Percentiles rank a stretch among this genome's conserved stretches.
Evolutionary conservation across 2,113 vertebrate genomes (phyloP).

Genomic region (Aspidoscelis tigris): DNA sequence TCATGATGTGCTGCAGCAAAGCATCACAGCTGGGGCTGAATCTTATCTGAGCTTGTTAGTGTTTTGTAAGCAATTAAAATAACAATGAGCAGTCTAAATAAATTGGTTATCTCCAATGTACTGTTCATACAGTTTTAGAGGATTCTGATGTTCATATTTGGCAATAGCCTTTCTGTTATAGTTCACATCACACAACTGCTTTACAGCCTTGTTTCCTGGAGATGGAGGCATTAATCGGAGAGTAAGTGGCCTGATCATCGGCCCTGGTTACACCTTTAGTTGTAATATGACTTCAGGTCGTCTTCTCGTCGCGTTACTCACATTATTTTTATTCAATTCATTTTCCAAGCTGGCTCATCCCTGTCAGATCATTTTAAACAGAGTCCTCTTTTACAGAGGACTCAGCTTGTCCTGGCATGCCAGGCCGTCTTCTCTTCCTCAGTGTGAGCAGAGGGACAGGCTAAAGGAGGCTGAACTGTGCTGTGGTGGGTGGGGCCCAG

Average conservation of each 20-base stretch:
- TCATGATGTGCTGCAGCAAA: slow-evolving; percentile 6
- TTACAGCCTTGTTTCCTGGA: background rate
- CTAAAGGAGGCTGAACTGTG: no score
- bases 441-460: no score
- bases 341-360: no score
- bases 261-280: no score
- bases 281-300: no score
- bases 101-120: slow-evolving; percentile 53
- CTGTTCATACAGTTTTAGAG: slow-evolving; percentile 26
- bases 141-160: slow-evolving; percentile 39
- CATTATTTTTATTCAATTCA: no score
- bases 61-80: slow-evolving; percentile 54
- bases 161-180: slow-evolving; percentile 45
- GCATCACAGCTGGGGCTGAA: slow-evolving; percentile 23
- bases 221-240: slow-evolving; percentile 35
- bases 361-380: no score
- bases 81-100: slow-evolving; percentile 53
- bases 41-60: slow-evolving; percentile 31
- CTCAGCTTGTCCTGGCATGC: no score
- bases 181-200: background rate
- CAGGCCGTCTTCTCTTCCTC: no score
- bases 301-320: no score
- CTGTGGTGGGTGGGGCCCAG: no score
- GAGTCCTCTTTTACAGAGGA: no score
- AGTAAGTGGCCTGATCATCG: background rate